Evolutionary conservation across 2,888 invertebrate species (phyloP).

Genomic region (Ceramica pisi): DNA sequence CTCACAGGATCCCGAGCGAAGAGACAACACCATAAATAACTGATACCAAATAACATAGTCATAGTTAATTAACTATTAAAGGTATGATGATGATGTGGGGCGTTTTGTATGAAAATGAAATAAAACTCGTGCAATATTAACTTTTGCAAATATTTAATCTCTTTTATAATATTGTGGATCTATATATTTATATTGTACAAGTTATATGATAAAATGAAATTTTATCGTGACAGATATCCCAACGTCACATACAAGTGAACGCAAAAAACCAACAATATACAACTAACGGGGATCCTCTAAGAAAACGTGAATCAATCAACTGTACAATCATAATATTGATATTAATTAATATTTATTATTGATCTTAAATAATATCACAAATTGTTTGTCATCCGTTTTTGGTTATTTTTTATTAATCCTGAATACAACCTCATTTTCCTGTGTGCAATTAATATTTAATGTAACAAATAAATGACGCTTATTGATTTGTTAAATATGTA

Average conservation of each 20-base stretch:
- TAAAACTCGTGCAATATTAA: constrained; percentile 85
- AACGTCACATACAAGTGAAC: constrained; percentile 78
- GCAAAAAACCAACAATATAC: constrained; percentile 80
- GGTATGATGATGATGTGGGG: constrained; percentile 72
- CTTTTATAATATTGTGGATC: constrained; percentile 91
- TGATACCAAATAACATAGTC: constrained; percentile 77
- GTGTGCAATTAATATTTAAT: constrained; percentile 87
- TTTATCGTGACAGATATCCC: constrained; percentile 82
- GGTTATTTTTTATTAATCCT: constrained; percentile 81
- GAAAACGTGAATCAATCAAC: constrained; percentile 82
- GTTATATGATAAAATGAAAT: constrained; percentile 89
- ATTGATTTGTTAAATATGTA: constrained; percentile 68
- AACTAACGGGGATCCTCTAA: constrained; percentile 80
- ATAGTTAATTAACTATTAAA: constrained; percentile 67
- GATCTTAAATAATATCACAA: constrained; percentile 89
- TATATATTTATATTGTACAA: constrained; percentile 91
- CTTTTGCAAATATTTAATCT: constrained; percentile 92
- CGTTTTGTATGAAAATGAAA: constrained; percentile 69
- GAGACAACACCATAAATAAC: constrained; percentile 68
- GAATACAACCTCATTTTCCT: constrained; percentile 90
- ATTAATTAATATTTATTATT: constrained; percentile 78
- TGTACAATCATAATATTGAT: constrained; percentile 86
- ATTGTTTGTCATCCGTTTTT: constrained; percentile 88
- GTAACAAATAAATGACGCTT: constrained; percentile 81
- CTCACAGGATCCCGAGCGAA: constrained; percentile 88